phyloP scores from a whole-genome alignment of 2,888 invertebrate genomes.

The Ochropleura leucogaster region DNA sequence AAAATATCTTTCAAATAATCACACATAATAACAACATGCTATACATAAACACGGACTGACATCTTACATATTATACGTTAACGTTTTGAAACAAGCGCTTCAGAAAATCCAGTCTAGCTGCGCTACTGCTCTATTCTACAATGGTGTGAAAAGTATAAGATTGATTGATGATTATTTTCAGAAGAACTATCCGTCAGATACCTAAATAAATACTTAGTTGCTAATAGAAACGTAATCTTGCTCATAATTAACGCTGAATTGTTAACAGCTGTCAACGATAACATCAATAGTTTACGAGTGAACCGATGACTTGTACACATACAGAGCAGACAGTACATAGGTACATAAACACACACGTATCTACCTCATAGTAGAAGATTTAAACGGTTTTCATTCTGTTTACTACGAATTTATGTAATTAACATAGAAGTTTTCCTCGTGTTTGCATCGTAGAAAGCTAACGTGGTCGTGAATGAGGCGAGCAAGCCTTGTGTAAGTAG shows the following conservation, averaged over 20 bases:
- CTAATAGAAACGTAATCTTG: conserved; percentile 20
- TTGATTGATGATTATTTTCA: conserved; percentile 3
- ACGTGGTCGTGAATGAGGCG: conserved; percentile 80
- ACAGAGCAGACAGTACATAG: conserved; percentile 10
- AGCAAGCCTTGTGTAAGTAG: conserved; percentile 70
- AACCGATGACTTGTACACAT: conserved; percentile 17
- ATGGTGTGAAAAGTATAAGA: conserved; percentile 9
- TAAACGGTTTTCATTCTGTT: conserved; percentile 47
- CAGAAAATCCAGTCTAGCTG: conserved; percentile 10
- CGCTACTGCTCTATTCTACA: not conserved
- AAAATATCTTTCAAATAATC: conserved; percentile 58
- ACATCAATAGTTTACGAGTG: conserved; percentile 25
- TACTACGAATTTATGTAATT: conserved; percentile 70
- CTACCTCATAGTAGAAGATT: conserved; percentile 24
- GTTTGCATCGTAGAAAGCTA: conserved; percentile 82
- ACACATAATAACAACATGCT: conserved; percentile 40
- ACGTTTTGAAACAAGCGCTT: not conserved
- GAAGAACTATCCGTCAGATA: conserved; percentile 5
- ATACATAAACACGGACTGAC: conserved; percentile 19
- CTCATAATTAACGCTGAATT: conserved; percentile 34
- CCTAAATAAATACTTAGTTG: conserved; percentile 3
- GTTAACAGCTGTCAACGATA: conserved; percentile 32
- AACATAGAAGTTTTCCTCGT: conserved; percentile 73
- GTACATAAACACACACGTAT: conserved; percentile 17
- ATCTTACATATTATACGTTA: conserved; percentile 17